A percentile compares a stretch with the other conserved stretches of the same genome.
These are phyloP conservation scores for Drosophila lini DNA, from an alignment of 1,140 invertebrate species.

Conservation along the genomic window DNA sequence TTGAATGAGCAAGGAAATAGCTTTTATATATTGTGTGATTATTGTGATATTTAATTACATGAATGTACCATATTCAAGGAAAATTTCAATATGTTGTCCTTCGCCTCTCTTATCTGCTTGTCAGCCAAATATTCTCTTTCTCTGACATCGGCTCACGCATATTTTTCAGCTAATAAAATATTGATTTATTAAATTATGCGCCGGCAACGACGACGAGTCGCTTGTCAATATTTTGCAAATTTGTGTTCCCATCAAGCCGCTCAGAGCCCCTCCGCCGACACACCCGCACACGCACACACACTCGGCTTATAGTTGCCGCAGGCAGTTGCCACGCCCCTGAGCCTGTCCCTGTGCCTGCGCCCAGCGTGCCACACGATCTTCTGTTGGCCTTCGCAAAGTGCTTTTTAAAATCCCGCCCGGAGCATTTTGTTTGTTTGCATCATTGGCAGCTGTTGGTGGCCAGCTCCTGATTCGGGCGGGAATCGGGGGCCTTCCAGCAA, in stretches of 20 bases:
- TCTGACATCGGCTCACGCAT: conserved; percentile 25
- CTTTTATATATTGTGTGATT: background rate
- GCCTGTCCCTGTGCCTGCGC: background rate
- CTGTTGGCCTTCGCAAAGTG: conserved; percentile 71
- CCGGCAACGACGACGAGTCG: conserved; percentile 38
- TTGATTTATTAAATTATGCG: conserved; percentile 77
- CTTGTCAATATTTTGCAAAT: conserved; percentile 78
- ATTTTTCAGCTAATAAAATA: conserved; percentile 74
- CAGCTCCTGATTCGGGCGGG: conserved; percentile 33
- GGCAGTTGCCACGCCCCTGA: conserved; percentile 8
- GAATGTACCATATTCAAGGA: background rate
- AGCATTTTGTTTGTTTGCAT: conserved; percentile 74
- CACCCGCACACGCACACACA: conserved; percentile 11
- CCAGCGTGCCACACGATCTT: conserved; percentile 21
- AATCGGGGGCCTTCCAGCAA: conserved; percentile 41
- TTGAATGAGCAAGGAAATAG: background rate
- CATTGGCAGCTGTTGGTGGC: conserved; percentile 61
- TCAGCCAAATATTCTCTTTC: conserved; percentile 7
- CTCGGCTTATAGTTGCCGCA: conserved; percentile 17
- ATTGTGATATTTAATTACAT: conserved; percentile 2
- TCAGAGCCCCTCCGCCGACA: background rate
- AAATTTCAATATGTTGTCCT: background rate
- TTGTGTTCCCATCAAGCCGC: conserved; percentile 55
- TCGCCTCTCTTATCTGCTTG: background rate
- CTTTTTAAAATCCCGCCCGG: conserved; percentile 76